These are phyloP conservation scores for Symphodus melops DNA, from an alignment of 2,113 vertebrate species.

Conservation along the genomic window DNA sequence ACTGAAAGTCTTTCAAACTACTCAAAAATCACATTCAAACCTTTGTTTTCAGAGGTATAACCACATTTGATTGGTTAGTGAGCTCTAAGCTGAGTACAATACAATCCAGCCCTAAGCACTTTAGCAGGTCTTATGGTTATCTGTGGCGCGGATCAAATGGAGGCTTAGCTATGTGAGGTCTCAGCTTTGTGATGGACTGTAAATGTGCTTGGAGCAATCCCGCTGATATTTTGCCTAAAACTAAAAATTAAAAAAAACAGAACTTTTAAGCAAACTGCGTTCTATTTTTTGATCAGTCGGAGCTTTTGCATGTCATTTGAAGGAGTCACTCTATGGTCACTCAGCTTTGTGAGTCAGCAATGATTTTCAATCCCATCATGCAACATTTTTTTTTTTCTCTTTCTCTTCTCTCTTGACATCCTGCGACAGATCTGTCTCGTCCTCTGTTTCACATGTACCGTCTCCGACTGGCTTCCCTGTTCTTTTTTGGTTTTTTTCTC, in stretches of 20 bases:
- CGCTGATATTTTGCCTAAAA: not conserved
- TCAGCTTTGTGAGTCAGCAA: not conserved
- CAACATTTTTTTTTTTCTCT: slow-evolving; percentile 1
- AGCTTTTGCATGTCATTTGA: slow-evolving; percentile 6
- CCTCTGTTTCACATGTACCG: not conserved
- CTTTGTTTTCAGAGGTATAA: not conserved
- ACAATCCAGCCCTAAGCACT: slow-evolving; percentile 8
- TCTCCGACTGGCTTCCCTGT: slow-evolving; percentile 12
- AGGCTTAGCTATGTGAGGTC: slow-evolving; percentile 26
- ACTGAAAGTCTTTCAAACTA: no score
- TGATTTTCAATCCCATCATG: slow-evolving; percentile 13
- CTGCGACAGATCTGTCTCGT: slow-evolving; percentile 1
- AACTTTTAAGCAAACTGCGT: not conserved
- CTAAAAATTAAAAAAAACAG: no score
- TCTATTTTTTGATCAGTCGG: slow-evolving; percentile 16
- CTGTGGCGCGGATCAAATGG: not conserved
- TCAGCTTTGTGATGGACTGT: not conserved
- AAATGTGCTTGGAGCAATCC: not conserved
- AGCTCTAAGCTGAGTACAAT: not conserved
- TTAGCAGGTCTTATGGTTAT: slow-evolving; percentile 40
- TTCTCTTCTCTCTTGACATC: slow-evolving; percentile 13
- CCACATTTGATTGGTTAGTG: slow-evolving; percentile 6
- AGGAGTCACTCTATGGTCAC: slow-evolving; percentile 7
- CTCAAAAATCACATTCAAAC: no score
- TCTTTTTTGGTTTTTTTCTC: no score